Percentiles rank a stretch among this genome's conserved stretches.
Evolutionary conservation across 2,113 vertebrate genomes (phyloP).

Genomic region (Micromys minutus): DNA sequence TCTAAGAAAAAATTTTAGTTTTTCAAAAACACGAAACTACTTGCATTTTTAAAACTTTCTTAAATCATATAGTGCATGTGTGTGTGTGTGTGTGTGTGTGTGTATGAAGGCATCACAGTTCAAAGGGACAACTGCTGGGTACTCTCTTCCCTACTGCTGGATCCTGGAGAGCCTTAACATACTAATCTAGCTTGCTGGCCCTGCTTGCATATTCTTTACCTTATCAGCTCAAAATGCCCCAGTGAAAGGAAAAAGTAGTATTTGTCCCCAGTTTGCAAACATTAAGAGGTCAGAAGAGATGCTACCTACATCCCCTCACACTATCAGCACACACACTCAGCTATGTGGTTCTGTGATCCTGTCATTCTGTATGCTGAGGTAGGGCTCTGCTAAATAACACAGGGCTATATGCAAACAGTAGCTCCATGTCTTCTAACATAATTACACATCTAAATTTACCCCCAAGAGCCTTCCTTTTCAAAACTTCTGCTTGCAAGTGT

Average conservation of each 20-base stretch:
- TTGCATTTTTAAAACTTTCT: not conserved
- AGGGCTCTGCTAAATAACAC: not conserved
- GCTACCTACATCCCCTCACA: not conserved
- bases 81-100: not conserved
- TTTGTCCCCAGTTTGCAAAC: not conserved
- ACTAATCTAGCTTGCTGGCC: not conserved
- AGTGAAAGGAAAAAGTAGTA: not conserved
- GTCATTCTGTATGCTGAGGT: fast-evolving
- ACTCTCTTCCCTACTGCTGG: not conserved
- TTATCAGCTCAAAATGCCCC: not conserved
- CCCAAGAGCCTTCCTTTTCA: not conserved
- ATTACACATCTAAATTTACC: not conserved
- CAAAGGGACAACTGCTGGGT: not conserved
- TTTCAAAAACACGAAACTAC: not conserved
- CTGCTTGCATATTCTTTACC: not conserved
- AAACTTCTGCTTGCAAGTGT: not conserved
- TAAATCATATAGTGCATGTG: too few relatives aligned
- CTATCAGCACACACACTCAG: not conserved
- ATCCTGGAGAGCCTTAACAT: not conserved
- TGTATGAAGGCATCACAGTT: not conserved
- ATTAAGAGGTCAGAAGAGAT: not conserved
- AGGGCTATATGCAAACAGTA: not conserved
- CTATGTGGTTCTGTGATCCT: not conserved
- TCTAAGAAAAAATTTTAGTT: not conserved
- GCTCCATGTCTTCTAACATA: not conserved